A percentile compares a stretch with the other conserved stretches of the same genome.
phyloP scores from a whole-genome alignment of 2,113 vertebrate genomes.

The Ibidorhyncha struthersii region DNA sequence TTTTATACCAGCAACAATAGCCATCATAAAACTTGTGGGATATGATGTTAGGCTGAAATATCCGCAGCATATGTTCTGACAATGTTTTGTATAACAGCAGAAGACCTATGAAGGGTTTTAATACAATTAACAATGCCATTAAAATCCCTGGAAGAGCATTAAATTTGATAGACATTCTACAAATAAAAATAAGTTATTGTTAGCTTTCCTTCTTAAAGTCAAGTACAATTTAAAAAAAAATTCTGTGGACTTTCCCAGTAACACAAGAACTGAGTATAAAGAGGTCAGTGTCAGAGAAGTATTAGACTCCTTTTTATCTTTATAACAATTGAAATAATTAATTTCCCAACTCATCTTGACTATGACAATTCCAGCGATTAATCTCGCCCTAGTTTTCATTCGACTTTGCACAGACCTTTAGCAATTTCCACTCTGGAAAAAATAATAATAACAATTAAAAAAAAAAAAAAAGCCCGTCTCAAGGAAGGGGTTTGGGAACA shows the following conservation, averaged over 20 bases:
- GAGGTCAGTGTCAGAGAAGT: neutral
- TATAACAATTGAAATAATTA: neutral
- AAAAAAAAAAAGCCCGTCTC: neutral
- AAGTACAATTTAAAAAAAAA: neutral
- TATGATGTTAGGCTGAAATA: neutral
- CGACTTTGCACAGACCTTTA: neutral
- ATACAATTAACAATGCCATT: constrained; percentile 1
- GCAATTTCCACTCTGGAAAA: neutral
- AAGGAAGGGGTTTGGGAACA: neutral
- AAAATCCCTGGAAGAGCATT: neutral
- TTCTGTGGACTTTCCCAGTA: neutral
- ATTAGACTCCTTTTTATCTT: neutral
- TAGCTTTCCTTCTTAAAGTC: neutral
- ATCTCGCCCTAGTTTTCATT: neutral
- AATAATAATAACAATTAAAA: neutral
- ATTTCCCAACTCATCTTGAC: neutral
- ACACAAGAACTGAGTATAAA: neutral
- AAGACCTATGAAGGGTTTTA: neutral
- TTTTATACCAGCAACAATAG: constrained; percentile 35
- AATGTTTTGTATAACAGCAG: neutral
- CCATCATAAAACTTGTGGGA: neutral
- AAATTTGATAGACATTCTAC: neutral
- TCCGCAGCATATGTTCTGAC: neutral
- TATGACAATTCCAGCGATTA: neutral
- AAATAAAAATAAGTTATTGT: neutral